phyloP scores from a whole-genome alignment of 2,113 vertebrate genomes.

The Marcusenius ussheri region DNA sequence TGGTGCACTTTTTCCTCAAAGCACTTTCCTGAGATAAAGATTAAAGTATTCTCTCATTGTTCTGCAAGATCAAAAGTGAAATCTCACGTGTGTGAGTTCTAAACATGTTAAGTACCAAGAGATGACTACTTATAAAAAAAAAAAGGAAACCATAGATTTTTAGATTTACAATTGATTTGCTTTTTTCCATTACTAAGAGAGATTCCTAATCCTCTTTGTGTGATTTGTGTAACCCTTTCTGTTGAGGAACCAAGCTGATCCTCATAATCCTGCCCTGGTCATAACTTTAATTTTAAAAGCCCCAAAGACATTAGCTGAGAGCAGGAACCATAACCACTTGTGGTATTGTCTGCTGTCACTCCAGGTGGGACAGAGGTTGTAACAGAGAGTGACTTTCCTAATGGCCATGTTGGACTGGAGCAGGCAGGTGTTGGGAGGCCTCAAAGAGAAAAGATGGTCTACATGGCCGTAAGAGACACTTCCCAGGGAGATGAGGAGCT shows the following conservation, averaged over 20 bases:
- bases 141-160: neutral
- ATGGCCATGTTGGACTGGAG: constrained; percentile 72
- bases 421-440: constrained; percentile 66
- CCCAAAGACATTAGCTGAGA: neutral
- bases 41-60: neutral
- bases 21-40: neutral
- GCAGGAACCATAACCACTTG: neutral
- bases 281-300: neutral
- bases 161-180: neutral
- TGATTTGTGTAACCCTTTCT: neutral
- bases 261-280: neutral
- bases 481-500: constrained; percentile 78
- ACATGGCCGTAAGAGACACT: constrained; percentile 82
- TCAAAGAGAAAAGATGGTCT: constrained; percentile 81
- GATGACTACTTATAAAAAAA: neutral
- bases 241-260: neutral
- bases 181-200: neutral
- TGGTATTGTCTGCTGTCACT: constrained; percentile 31
- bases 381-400: constrained; percentile 75
- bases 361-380: constrained; percentile 81
- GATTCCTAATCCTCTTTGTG: neutral
- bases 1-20: neutral
- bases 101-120: neutral
- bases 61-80: neutral
- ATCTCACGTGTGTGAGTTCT: neutral